Percentiles rank a stretch among this genome's conserved stretches.
These are phyloP conservation scores for Torymus tubicola DNA, from an alignment of 2,888 invertebrate genomes.

Conservation along the genomic window DNA sequence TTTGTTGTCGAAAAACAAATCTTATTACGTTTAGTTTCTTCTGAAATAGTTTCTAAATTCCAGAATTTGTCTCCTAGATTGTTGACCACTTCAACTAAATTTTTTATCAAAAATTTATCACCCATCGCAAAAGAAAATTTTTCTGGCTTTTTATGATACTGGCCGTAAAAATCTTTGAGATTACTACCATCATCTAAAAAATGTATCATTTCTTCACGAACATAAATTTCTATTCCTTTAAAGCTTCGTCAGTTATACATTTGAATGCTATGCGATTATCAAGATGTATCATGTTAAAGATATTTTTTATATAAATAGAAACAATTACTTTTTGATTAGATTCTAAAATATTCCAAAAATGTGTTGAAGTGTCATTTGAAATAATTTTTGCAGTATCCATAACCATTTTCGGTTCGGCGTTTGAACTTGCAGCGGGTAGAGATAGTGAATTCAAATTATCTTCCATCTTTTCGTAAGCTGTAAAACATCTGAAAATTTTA, in stretches of 20 bases:
- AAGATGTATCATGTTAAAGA: background rate
- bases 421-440: no score
- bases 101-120: constrained; percentile 3
- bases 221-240: constrained; percentile 8
- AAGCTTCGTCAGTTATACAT: background rate
- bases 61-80: constrained; percentile 11
- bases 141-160: background rate
- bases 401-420: no score
- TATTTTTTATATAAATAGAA: constrained; percentile 14
- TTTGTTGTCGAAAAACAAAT: no score
- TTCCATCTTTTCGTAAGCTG: no score
- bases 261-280: constrained; percentile 7
- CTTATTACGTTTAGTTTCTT: no score
- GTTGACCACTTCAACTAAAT: no score
- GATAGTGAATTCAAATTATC: no score
- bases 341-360: constrained; percentile 7
- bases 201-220: background rate
- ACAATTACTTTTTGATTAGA: background rate
- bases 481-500: no score
- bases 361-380: no score
- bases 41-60: no score
- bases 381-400: no score
- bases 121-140: background rate
- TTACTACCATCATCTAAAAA: background rate
- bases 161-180: background rate